These are phyloP conservation scores for Eutolmus rufibarbis DNA, from an alignment of 2,888 invertebrate species.

Conservation along the genomic window DNA sequence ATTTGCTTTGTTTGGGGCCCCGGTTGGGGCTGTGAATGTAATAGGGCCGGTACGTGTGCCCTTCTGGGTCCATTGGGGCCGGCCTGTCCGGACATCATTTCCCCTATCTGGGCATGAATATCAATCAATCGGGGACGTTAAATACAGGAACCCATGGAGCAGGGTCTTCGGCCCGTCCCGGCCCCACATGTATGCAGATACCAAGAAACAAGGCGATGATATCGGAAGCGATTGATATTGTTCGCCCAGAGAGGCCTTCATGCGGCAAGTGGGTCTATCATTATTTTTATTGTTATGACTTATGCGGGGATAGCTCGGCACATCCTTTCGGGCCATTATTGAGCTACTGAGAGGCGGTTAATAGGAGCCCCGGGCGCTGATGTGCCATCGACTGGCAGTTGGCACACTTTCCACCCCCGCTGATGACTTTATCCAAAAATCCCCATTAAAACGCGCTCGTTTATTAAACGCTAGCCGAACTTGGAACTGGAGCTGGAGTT, in stretches of 20 bases:
- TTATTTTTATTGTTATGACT: constrained; percentile 47
- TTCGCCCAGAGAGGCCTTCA: constrained; percentile 6
- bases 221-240: constrained; percentile 37
- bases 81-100: neutral
- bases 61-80: neutral
- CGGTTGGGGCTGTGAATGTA: neutral
- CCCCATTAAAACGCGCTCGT: neutral
- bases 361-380: neutral
- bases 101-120: constrained; percentile 20
- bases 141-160: neutral
- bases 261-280: constrained; percentile 41
- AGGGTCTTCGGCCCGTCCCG: neutral
- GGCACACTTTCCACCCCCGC: neutral
- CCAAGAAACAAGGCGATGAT: neutral
- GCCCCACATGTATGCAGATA: constrained; percentile 2
- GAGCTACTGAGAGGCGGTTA: neutral
- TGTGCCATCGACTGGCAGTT: neutral
- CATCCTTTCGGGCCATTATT: neutral
- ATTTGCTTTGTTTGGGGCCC: constrained; percentile 16
- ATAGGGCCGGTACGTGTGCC: neutral
- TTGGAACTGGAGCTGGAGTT: neutral
- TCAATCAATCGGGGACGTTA: constrained; percentile 33
- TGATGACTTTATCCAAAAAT: neutral
- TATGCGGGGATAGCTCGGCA: constrained; percentile 18
- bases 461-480: neutral